Conservation (phyloP, 1,140 invertebrate species). For the Elymnias hypermnestra region DNA sequence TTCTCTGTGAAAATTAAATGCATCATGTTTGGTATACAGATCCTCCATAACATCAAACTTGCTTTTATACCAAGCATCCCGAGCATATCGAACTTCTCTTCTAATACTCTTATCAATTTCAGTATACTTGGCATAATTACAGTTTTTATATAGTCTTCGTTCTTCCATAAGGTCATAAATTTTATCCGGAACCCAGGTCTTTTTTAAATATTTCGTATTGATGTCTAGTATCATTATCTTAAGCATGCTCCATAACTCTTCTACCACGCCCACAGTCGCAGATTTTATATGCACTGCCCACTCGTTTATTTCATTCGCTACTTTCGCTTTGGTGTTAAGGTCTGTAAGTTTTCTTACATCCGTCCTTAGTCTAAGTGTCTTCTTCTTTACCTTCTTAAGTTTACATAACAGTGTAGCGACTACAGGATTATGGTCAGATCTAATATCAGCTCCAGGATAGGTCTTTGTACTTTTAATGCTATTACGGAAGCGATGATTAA, state of each 20-base stretch:
- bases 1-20: conserved; percentile 24
- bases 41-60: conserved; percentile 20
- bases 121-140: conserved; percentile 17
- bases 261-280: background rate
- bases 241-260: background rate
- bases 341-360: conserved; percentile 13
- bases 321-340: conserved; percentile 1
- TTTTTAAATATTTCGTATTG: background rate
- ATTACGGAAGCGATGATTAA: conserved; percentile 38
- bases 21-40: conserved; percentile 18
- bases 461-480: conserved; percentile 30
- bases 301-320: conserved; percentile 14
- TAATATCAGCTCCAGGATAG: conserved; percentile 9
- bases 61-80: conserved; percentile 11
- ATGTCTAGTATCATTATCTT: background rate
- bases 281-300: conserved; percentile 5
- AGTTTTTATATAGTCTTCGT: background rate
- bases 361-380: background rate
- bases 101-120: conserved; percentile 19
- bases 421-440: conserved; percentile 42
- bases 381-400: conserved; percentile 12
- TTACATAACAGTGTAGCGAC: conserved; percentile 11
- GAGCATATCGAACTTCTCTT: conserved; percentile 15
- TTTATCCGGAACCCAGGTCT: conserved; percentile 13
- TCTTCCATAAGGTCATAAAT: conserved; percentile 32